Evolutionary conservation across 1,140 invertebrate species (phyloP).

Genomic region (Drosophila orena): DNA sequence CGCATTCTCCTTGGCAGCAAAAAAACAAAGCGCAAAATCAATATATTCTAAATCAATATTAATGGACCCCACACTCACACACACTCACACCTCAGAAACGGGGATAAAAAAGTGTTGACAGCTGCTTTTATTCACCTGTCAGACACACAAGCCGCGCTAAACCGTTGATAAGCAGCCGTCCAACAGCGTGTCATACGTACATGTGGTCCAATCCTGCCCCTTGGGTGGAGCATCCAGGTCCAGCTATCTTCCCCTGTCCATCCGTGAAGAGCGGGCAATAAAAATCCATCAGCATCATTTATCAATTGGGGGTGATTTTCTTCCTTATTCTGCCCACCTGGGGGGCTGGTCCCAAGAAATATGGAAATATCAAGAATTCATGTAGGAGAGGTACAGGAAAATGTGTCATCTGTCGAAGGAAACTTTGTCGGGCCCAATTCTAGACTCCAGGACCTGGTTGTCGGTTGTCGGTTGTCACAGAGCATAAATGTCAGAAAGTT

Average conservation of each 20-base stretch:
- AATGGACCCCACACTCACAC: constrained; percentile 45
- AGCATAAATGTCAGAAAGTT: constrained; percentile 79
- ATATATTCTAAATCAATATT: constrained; percentile 66
- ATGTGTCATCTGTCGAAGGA: constrained; percentile 54
- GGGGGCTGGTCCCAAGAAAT: constrained; percentile 46
- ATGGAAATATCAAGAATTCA: constrained; percentile 73
- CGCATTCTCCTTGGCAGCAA: constrained; percentile 21
- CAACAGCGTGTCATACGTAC: constrained; percentile 63
- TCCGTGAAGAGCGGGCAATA: constrained; percentile 59
- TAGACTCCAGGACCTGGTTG: constrained; percentile 38
- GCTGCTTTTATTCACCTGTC: constrained; percentile 82
- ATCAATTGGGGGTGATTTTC: constrained; percentile 54
- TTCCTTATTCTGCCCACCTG: constrained; percentile 2
- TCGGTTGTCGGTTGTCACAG: constrained; percentile 62
- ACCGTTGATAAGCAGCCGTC: constrained; percentile 74
- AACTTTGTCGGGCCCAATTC: constrained; percentile 36
- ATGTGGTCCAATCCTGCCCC: constrained; percentile 26
- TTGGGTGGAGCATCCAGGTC: background rate
- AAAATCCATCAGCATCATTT: constrained; percentile 81
- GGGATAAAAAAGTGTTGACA: constrained; percentile 73
- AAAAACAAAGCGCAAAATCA: constrained; percentile 58
- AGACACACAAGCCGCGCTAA: constrained; percentile 77
- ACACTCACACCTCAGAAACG: constrained; percentile 10
- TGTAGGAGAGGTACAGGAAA: constrained; percentile 49
- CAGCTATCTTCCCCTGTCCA: constrained; percentile 19